These are phyloP conservation scores for Xyrichtys novacula DNA, from an alignment of 2,797 vertebrate genomes.

Conservation along the genomic window DNA sequence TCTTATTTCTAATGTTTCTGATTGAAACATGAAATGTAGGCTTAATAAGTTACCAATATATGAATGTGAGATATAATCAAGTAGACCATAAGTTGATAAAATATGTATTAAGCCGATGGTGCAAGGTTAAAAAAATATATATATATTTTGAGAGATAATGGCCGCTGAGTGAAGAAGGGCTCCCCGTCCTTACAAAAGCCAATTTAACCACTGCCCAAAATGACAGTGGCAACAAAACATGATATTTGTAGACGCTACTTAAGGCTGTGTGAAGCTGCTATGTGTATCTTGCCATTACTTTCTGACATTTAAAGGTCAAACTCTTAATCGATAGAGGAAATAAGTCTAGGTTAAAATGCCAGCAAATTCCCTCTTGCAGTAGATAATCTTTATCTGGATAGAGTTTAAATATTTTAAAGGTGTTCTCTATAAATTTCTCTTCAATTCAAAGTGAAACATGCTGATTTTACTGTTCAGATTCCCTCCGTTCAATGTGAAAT, in stretches of 20 bases:
- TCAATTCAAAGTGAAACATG: background rate
- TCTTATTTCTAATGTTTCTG: too few species aligned
- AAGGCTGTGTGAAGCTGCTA: background rate
- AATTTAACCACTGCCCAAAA: too few species aligned
- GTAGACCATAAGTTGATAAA: too few species aligned
- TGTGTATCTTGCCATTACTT: background rate
- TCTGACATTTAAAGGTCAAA: constrained; percentile 16
- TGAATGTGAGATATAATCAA: too few species aligned
- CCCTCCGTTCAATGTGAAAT: background rate
- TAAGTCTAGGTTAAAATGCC: background rate
- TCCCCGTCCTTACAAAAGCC: too few species aligned
- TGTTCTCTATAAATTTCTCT: background rate
- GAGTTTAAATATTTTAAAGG: background rate
- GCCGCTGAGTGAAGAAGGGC: too few species aligned
- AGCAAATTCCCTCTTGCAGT: background rate
- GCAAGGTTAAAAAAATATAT: too few species aligned
- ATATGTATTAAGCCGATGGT: too few species aligned
- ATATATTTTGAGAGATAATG: too few species aligned
- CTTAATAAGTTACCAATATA: too few species aligned
- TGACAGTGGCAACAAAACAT: background rate
- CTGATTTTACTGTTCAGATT: background rate
- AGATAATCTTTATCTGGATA: background rate
- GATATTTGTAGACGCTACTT: background rate
- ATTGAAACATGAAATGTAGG: too few species aligned
- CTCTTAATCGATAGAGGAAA: background rate